These are phyloP conservation scores for Aegypius monachus DNA, from an alignment of 2,113 vertebrate genomes.

Conservation along the genomic window DNA sequence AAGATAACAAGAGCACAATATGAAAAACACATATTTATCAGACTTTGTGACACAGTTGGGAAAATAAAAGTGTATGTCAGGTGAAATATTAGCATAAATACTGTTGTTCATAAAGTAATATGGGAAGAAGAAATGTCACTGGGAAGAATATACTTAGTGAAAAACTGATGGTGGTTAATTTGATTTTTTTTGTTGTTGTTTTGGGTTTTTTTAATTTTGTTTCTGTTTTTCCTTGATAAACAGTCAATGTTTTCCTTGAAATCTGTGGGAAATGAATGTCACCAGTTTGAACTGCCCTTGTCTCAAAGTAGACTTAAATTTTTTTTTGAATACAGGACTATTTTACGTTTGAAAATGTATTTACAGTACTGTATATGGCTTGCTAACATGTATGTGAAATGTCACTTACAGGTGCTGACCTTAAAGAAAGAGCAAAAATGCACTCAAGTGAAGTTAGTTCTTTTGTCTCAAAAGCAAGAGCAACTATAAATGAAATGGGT, in stretches of 20 bases:
- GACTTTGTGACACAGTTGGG: conserved; percentile 34
- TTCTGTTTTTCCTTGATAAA: background rate
- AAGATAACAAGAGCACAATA: background rate
- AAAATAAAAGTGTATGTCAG: background rate
- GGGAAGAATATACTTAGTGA: background rate
- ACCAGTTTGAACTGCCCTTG: background rate
- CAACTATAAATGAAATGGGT: conserved; percentile 93
- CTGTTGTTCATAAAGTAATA: background rate
- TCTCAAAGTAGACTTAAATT: background rate
- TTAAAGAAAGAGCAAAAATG: conserved; percentile 97
- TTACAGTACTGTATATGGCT: background rate
- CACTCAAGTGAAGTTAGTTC: conserved; percentile 91
- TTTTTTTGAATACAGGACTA: background rate
- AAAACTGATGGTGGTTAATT: background rate
- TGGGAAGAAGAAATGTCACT: background rate
- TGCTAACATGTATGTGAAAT: conserved; percentile 41
- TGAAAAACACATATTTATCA: background rate
- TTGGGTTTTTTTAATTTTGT: background rate
- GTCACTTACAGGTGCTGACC: conserved; percentile 87
- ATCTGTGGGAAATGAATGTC: background rate
- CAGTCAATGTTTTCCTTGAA: conserved; percentile 30
- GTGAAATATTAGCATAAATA: background rate
- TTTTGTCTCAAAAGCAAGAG: conserved; percentile 91
- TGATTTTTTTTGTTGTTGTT: background rate
- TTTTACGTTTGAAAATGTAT: background rate